Evolutionary conservation across 2,797 vertebrate species (phyloP), one percentile per base, ranked within the genome.

Genomic region (Octomys mimax): DNA sequence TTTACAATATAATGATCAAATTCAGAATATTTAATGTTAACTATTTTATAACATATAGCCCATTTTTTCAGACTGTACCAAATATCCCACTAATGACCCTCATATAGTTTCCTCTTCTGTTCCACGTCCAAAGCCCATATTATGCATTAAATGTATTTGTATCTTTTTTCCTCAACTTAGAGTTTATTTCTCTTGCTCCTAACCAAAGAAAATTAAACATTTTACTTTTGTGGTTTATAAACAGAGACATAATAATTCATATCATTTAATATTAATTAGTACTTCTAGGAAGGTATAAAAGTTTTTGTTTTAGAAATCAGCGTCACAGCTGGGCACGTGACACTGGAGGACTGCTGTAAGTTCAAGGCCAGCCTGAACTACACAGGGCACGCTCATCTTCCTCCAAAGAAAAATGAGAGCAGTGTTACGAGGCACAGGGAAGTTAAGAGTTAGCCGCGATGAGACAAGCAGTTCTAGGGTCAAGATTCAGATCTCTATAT

Each of bases 371-470:
- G 66, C 18, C 66, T 70, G 18, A 7, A 68, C 66, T 68, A 21
- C 16, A n/a, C 8, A 70, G 16, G 8, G 66, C 33, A 70, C 2
- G 33, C 66, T 36, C 16, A n/a, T 33, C 33, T 33, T 19, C 7
- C 6, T 8, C 66, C 14, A 61, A 26, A 61, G 31, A 68, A 18
- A n/a, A 68, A n/a, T 18, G 14, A 68, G n/a, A 68, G n/a, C 66
- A 68, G 16, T 68, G n/a, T 22, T 39, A 73, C 49, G 14, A 85
- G 49, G 6, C 19, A 84, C 62, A 82, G 78, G 66, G 81, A 84
- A 87, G 59, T 94, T 86, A 81, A 92, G 68, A 77, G 66, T 89
- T 96, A 16, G 59, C 61, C 10, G 71, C 22, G 64, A 93, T 92
- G 49, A 70, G 14, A 92, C 33, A 59, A 36, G 7, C 80, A 46